Percentiles rank a stretch among this genome's conserved stretches.
Evolutionary conservation across 1,140 invertebrate species (phyloP).

Genomic region (Glossosoma conforme): DNA sequence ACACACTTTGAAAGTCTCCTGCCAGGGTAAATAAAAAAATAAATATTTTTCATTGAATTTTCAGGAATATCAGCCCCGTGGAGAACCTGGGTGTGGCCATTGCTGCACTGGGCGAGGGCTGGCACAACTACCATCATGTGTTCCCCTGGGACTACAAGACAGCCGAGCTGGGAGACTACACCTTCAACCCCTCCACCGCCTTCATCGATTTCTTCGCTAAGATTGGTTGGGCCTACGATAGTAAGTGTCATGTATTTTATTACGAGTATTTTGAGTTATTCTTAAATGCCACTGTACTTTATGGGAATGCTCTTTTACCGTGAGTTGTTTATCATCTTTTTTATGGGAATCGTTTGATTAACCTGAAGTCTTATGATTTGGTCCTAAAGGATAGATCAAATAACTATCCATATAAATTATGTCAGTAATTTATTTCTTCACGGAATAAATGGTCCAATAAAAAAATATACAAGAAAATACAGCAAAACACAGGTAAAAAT

Average conservation of each 20-base stretch:
- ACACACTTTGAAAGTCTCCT: too few species aligned
- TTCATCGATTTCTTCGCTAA: conserved; percentile 69
- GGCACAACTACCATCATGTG: conserved; percentile 95
- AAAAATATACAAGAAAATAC: too few species aligned
- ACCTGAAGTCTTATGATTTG: not conserved
- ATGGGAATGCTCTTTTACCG: not conserved
- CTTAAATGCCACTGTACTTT: not conserved
- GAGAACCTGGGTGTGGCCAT: conserved; percentile 68
- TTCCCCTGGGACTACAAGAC: conserved; percentile 88
- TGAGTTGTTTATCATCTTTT: not conserved
- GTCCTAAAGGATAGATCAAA: not conserved
- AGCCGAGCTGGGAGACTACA: conserved; percentile 67
- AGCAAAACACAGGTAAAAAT: too few species aligned
- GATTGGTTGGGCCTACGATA: conserved; percentile 70
- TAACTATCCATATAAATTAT: too few species aligned
- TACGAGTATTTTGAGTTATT: not conserved
- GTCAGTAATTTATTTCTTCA: too few species aligned
- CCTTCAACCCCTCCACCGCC: conserved; percentile 62
- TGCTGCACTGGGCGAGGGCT: conserved; percentile 75
- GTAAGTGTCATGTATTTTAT: conserved; percentile 43
- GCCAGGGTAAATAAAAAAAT: too few species aligned
- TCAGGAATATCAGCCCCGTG: conserved; percentile 65
- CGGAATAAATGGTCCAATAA: too few species aligned
- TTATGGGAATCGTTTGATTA: not conserved
- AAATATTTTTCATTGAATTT: too few species aligned